Evolutionary conservation across 2,797 vertebrate species (phyloP), one percentile per base, ranked within the genome.

Genomic region (Sus cebifrons): DNA sequence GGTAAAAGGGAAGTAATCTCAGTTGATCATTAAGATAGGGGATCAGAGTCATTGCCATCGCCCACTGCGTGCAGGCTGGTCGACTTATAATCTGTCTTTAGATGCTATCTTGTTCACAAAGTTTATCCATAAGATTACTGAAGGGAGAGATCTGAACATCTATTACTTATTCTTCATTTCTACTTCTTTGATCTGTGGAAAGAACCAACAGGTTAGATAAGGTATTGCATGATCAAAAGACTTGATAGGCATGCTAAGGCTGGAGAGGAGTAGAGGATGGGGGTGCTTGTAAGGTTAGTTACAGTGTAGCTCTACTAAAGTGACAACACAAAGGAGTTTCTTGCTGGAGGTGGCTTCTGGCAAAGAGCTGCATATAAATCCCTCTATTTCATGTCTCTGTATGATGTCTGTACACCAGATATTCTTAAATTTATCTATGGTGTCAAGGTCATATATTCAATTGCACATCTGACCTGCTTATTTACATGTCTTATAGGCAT

Each of bases 361-460:
- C 18, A 32, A 78, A 78, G 12, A 78, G 75, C 18, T 78, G 52
- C 29, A 14, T 56, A 32, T 29, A 56, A 15, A 21, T 65, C 25
- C 11, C 27, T 83, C 25, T 78, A 54, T 40, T 64, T 16, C n/a
- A 25, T 60, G 4, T 44, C 13, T 64, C 62, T 60, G 49, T 85
- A 58, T 56, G 17, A 8, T 44, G 86, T 62, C 52, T 64, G 4
- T 54, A 70, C 2, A 25, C 27, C 40, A 75, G 88, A 64, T 64
- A 78, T 49, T 95, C 75, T 92, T 58, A 91, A 75, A 71, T 32
- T 49, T 75, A 44, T 18, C 84, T 75, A 52, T 36, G 16, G 70
- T 93, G 18, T 64, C 62, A 65, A 81, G 20, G n/a, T 58, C 36
- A 29, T 54, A 36, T 11, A 36, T 54, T 90, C 20, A 71, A 54